Evolutionary conservation across 2,888 invertebrate species (phyloP).

Genomic region (Brachypterus glaber): DNA sequence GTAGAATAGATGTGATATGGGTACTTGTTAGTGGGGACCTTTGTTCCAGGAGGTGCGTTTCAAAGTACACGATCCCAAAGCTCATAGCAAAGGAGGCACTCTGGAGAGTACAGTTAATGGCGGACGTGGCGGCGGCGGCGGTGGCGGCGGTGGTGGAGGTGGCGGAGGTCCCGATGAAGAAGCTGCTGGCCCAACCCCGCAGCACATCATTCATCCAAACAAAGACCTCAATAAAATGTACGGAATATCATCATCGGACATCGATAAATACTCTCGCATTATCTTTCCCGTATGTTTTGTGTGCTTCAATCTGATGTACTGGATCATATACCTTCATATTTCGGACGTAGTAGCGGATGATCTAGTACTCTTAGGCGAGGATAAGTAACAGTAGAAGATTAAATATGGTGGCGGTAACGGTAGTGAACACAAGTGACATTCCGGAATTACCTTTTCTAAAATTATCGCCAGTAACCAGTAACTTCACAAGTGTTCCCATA

Average conservation of each 20-base stretch:
- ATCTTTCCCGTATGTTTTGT: constrained; percentile 96
- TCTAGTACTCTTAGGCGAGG: constrained; percentile 66
- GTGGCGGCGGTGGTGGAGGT: constrained; percentile 42
- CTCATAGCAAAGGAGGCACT: constrained; percentile 82
- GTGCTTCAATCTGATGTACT: constrained; percentile 95
- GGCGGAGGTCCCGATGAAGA: constrained; percentile 45
- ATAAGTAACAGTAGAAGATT: too few relatives aligned
- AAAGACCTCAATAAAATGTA: constrained; percentile 85
- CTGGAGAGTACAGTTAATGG: constrained; percentile 85
- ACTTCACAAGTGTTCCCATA: not conserved
- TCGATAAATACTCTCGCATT: constrained; percentile 96
- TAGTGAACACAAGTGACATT: constrained; percentile 12
- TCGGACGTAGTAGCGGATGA: constrained; percentile 91
- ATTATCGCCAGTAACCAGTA: not conserved
- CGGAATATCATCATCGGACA: constrained; percentile 90
- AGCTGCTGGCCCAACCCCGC: constrained; percentile 54
- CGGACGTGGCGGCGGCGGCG: constrained; percentile 48
- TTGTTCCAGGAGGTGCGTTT: constrained; percentile 82
- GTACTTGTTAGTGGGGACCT: constrained; percentile 51
- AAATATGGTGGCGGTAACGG: not conserved
- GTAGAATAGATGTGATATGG: too few relatives aligned
- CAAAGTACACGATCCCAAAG: constrained; percentile 87
- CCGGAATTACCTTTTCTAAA: not conserved
- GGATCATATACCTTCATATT: constrained; percentile 92
- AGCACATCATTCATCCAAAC: constrained; percentile 73